Evolutionary conservation across 2,888 invertebrate species (phyloP).

Genomic region (Heliconius erato): DNA sequence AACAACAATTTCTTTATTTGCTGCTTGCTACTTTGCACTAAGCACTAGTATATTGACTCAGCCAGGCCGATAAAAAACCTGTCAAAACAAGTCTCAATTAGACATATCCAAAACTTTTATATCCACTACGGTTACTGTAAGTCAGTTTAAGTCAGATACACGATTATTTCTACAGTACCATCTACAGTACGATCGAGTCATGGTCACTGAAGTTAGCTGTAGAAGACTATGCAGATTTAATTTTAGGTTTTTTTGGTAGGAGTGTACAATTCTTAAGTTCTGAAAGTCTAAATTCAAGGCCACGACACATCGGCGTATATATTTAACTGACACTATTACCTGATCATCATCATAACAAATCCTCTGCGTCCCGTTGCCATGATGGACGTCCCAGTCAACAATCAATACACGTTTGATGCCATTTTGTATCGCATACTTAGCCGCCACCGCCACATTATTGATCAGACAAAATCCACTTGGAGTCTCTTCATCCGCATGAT

Average conservation of each 20-base stretch:
- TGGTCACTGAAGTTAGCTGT: neutral
- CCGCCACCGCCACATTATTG: conserved; percentile 94
- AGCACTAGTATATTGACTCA: no score
- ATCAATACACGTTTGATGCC: conserved; percentile 88
- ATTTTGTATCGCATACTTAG: conserved; percentile 88
- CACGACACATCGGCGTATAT: no score
- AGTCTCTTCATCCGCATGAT: conserved; percentile 92
- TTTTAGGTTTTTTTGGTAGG: no score
- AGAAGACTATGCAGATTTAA: no score
- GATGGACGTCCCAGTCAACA: conserved; percentile 98
- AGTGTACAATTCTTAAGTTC: no score
- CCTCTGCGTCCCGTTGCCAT: conserved; percentile 96
- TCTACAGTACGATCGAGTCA: neutral
- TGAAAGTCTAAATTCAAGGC: no score
- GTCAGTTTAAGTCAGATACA: no score
- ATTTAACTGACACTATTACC: conserved; percentile 54
- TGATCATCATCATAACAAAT: conserved; percentile 89
- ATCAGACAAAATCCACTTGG: conserved; percentile 96
- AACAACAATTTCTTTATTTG: neutral
- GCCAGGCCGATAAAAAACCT: no score
- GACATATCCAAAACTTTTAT: no score
- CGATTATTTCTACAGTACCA: neutral
- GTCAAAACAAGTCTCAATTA: no score
- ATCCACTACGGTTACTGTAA: no score
- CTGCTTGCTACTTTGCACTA: no score